Base-by-base conservation (phyloP, 2,888 invertebrate genomes). In the Andricus curvator region DNA sequence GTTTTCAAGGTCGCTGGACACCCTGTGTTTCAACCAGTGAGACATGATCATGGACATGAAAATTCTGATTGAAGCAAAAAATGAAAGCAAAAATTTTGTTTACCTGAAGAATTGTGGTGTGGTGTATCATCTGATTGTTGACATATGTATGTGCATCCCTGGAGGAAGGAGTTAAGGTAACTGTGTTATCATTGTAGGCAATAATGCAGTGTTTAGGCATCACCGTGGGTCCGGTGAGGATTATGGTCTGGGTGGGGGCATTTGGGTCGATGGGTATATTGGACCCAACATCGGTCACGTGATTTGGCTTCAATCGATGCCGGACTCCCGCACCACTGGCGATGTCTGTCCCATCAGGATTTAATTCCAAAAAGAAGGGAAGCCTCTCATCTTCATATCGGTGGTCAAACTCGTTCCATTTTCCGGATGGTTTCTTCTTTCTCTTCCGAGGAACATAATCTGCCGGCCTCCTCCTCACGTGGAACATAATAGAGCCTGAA, bases 191-290 rank as follows among this genome's bases (percentile, higher is more conserved):
- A 80, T 97, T 96, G 90, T 96, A 96, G 78, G 98, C 97, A 87
- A 99, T 96, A 88, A 99, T 97, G 93, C 99, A 99, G 93, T 99
- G 99, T 79, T 98, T 95, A 17, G 99, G 96, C 94, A 97, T 97
- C 86, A 99, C 97, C 88, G 98, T 97, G 33, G 98, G 97, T 20
- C 98, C 98, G 91, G 96, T 97, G 82, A 97, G 94, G 91, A 97
- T 97, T 78, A 97, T 93, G 9, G 93, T 93, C 84, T 93, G 93
- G 29, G 93, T 92, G 86, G 93, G 93, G 20, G 92, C 92, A 80
- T 93, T 92, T 17, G 90, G 91, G 29, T 92, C 83, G 94, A 95
- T 87, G 94, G 96, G 89, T 95, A 97, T 94, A 95, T 99, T 94
- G 95, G 98, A 91, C 94, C 96, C 96, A 37, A 96, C 95, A 90